Evolutionary conservation across 2,888 invertebrate species (phyloP), one percentile per base, ranked within the genome.

Genomic region (Torymus aiolomorphi): DNA sequence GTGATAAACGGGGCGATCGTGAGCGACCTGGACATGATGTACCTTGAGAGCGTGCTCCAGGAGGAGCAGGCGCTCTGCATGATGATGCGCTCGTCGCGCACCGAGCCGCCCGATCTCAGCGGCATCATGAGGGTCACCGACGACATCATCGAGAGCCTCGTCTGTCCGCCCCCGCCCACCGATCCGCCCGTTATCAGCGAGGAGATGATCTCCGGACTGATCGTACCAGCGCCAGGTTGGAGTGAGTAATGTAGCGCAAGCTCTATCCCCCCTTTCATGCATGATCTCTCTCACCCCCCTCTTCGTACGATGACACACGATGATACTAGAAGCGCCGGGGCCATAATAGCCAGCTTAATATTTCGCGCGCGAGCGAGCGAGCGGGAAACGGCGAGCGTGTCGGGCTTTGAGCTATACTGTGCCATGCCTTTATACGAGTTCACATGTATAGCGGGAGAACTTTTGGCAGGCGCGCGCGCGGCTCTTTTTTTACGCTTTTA

Each of bases 11-110:
- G 98, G 84, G 97, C 98, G 87, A 97, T 98, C 91, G 98, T 98
- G 86, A 97, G 97, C 88, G 98, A 98, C 92, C 93, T 98, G 92
- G 98, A 98, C 93, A 98, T 98, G 98, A 98, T 98, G 96, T 98
- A 97, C 93, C 94, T 98, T 90, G 98, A 98, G 92, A 97, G 97
- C 89, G 96, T 98, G 83, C 93, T 98, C 86, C 98, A 98, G 91
- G 98, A 98, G 91, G 97, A 97, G 89, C 94, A 96, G 83, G 95
- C 96, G 67, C 94, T 98, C 82, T 97, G 97, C 92, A 97, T 98
- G 95, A 98, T 98, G 96, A 97, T 98, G 95, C 94, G 98, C 85
- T 94, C 94, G 10, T 93, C 93, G 76, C 91, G 94, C 80, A 92
- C 93, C 14, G 93, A 93, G 84, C 92, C 92, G 13, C 92, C 92